Evolutionary conservation across 2,797 vertebrate genomes (phyloP), one percentile per base, ranked within the genome.

Genomic region (Phoebastria nigripes): DNA sequence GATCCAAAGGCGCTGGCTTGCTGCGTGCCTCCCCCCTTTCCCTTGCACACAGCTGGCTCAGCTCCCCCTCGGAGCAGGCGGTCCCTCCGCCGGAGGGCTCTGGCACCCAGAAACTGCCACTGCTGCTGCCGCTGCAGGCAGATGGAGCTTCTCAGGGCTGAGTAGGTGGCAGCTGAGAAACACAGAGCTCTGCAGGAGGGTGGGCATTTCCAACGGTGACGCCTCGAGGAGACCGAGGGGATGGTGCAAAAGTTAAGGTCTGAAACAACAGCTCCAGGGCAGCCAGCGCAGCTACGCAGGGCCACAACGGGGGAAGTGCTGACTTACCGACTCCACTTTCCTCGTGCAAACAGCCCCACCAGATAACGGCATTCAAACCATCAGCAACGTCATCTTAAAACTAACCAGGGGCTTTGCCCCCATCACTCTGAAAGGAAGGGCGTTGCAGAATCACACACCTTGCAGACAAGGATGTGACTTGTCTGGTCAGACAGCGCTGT

Each of bases 301-400:
- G 49, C 44, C 29, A 28, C 46, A 31, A 3, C 2, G 2, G 52
- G 54, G 35, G 9, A 62, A 55, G 31, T 16, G 21, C 22, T 25
- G 46, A 42, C 14, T 4, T 8, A 31, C 2, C 3, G 3, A 15
- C 33, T 15, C 5, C 21, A 1, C 58, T 39, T 11, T 2, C 52
- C 44, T 71, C 0, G 2, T 41, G 73, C 59, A 49, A 73, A 73
- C 46, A 78, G 59, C 61, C 6, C 22, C 46, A 3, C 28, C 26
- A 18, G 33, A 11, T 6, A 59, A 26, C 2, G 6, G 16, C 71
- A 52, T 12, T 42, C 61, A 39, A 59, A 47, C 59, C 62, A 9
- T 4, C n/a, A 16, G 25, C 62, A 52, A 44, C 61, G 17, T 24
- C 80, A 65, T 12, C 55, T 39, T 31, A 25, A 37, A 52, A 65